Evolutionary conservation across 2,113 vertebrate species (phyloP).

Genomic region (Ailuropoda melanoleuca): DNA sequence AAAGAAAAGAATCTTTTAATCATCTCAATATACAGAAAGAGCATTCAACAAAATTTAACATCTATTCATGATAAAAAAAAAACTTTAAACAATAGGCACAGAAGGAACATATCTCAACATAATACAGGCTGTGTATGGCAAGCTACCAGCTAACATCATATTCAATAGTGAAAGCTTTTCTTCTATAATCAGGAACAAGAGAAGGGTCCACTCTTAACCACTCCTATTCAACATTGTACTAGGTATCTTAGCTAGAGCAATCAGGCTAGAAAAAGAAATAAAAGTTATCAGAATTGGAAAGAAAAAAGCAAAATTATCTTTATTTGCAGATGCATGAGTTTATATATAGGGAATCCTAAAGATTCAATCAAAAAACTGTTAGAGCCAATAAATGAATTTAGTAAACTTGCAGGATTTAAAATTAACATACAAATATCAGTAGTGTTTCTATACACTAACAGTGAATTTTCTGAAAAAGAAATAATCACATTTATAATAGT

Average conservation of each 20-base stretch:
- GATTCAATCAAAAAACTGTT: not conserved
- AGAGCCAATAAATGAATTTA: not conserved
- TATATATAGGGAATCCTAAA: not conserved
- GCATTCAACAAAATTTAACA: not conserved
- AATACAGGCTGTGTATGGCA: not conserved
- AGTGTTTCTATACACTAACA: not conserved
- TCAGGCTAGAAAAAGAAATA: not conserved
- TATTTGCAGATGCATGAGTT: not conserved
- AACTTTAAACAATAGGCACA: not conserved
- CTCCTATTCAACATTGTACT: not conserved
- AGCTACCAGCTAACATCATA: not conserved
- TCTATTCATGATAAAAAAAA: not conserved
- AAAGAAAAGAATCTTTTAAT: not conserved
- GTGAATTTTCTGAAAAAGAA: not conserved
- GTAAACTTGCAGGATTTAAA: not conserved
- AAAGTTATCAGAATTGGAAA: not conserved
- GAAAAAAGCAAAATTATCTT: not conserved
- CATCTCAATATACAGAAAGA: not conserved
- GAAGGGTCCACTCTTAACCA: not conserved
- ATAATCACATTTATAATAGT: not conserved
- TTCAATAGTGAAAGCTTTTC: not conserved
- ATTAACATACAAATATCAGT: not conserved
- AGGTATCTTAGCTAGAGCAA: not conserved
- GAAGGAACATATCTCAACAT: not conserved
- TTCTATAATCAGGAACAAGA: not conserved